A percentile compares a stretch with the other conserved stretches of the same genome.
phyloP scores from a whole-genome alignment of 2,113 vertebrate genomes.

The Leptodactylus fuscus region DNA sequence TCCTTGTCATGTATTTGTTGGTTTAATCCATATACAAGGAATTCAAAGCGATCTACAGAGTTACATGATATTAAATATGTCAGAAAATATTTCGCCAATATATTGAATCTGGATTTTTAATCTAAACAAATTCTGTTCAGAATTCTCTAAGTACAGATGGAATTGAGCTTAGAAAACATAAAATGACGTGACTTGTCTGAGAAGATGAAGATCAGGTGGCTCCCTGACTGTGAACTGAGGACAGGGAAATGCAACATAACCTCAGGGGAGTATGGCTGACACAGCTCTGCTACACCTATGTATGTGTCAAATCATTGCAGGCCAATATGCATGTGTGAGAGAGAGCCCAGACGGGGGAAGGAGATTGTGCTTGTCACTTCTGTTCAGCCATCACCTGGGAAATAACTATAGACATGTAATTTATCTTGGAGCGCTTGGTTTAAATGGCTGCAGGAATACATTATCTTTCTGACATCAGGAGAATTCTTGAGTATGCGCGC shows the following conservation, averaged over 20 bases:
- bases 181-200: slow-evolving; percentile 27
- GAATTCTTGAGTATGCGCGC: slow-evolving; percentile 34
- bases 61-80: not conserved
- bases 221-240: slow-evolving; percentile 42
- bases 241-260: slow-evolving; percentile 35
- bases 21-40: not conserved
- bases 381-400: slow-evolving; percentile 58
- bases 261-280: slow-evolving; percentile 36
- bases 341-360: not conserved
- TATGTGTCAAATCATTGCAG: slow-evolving; percentile 50
- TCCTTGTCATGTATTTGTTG: not conserved
- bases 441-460: slow-evolving; percentile 60
- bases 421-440: slow-evolving; percentile 58
- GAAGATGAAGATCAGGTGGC: slow-evolving; percentile 49
- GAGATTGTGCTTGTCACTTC: slow-evolving; percentile 59
- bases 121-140: not conserved
- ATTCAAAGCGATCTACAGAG: not conserved
- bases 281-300: slow-evolving; percentile 50
- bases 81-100: not conserved
- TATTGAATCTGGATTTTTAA: not conserved
- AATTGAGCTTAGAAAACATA: not conserved
- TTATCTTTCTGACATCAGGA: slow-evolving; percentile 56
- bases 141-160: slow-evolving; percentile 15
- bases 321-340: slow-evolving; percentile 35
- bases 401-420: slow-evolving; percentile 61